A percentile compares a stretch with the other conserved stretches of the same genome.
Conservation (phyloP, 2,888 invertebrate species). For the Hypercompe scribonia region DNA sequence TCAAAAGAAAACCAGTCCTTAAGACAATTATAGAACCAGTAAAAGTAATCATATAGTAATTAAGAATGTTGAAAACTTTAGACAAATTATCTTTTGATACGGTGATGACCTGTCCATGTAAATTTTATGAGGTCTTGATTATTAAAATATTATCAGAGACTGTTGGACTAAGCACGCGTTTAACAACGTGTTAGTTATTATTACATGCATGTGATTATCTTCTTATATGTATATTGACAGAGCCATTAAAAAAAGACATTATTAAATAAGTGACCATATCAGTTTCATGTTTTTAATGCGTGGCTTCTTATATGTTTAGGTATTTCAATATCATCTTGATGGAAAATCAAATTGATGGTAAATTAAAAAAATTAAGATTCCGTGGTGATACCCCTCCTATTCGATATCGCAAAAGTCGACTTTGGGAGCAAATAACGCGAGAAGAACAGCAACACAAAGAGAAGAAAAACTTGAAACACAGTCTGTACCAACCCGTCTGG, state of each 20-base stretch:
- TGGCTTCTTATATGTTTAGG: background rate
- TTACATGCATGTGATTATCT: background rate
- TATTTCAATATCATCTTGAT: background rate
- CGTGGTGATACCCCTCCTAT: no score
- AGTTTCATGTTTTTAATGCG: background rate
- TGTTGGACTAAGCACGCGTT: slow-evolving; percentile 2
- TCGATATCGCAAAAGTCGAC: no score
- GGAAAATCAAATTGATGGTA: no score
- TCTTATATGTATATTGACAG: background rate
- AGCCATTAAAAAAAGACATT: background rate
- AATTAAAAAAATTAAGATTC: no score
- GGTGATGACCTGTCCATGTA: background rate
- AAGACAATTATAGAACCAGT: background rate
- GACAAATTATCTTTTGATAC: background rate
- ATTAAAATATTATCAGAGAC: slow-evolving; percentile 4
- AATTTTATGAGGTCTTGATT: slow-evolving; percentile 9
- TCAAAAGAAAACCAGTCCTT: background rate
- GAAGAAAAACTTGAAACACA: no score
- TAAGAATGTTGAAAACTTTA: background rate
- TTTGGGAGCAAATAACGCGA: no score
- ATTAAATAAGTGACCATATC: background rate
- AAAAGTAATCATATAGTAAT: background rate
- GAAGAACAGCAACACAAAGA: no score
- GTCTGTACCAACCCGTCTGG: no score
- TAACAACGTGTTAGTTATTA: background rate